Percentiles rank a stretch among this genome's conserved stretches.
Evolutionary conservation across 2,797 vertebrate species (phyloP).

Genomic region (Muraenolepis orangiensis): DNA sequence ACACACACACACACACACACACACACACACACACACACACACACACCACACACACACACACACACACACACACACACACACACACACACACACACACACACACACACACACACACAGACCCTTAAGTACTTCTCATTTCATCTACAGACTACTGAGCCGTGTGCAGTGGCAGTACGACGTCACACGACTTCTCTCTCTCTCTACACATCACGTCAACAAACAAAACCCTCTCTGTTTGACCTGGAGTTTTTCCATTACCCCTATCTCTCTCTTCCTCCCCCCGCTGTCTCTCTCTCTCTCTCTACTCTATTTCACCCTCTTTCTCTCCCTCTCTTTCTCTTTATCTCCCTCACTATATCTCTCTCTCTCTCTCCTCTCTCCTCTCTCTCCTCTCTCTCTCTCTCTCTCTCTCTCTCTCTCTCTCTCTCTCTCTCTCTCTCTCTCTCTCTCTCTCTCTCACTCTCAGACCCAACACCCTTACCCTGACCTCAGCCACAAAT

Average conservation of each 20-base stretch:
- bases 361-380: slow-evolving; percentile 30
- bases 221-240: slow-evolving; percentile 25
- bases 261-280: slow-evolving; percentile 37
- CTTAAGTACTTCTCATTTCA: slow-evolving; percentile 39
- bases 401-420: slow-evolving; percentile 25
- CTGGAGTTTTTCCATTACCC: slow-evolving; percentile 50
- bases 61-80: no score
- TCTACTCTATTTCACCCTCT: slow-evolving; percentile 5
- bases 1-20: no score
- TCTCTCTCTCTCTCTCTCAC: slow-evolving; percentile 36
- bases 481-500: slow-evolving; percentile 62
- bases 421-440: slow-evolving; percentile 34
- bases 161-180: slow-evolving; percentile 16
- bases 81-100: no score
- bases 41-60: no score
- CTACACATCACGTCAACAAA: slow-evolving; percentile 23
- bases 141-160: slow-evolving; percentile 38
- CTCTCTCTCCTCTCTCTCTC: slow-evolving; percentile 33
- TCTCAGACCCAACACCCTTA: slow-evolving; percentile 45
- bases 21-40: no score
- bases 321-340: slow-evolving; percentile 17
- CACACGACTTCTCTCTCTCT: slow-evolving; percentile 4
- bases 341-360: slow-evolving; percentile 31
- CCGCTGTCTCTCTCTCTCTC: slow-evolving; percentile 28
- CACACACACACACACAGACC: neutral